A percentile compares a stretch with the other conserved stretches of the same genome.
phyloP scores from a whole-genome alignment of 2,113 vertebrate genomes.

The Nasalis larvatus region DNA sequence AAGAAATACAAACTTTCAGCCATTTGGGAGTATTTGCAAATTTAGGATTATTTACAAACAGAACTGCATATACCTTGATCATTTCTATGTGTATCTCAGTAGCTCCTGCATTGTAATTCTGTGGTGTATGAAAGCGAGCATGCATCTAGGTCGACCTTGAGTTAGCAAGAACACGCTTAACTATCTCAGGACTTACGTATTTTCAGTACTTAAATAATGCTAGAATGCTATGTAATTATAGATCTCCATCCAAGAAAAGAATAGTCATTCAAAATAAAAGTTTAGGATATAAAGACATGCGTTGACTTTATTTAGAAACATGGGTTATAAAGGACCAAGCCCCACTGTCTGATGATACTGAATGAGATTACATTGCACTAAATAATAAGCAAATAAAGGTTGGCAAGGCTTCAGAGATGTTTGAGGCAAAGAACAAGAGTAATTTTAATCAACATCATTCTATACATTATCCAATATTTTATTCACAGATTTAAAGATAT shows the following conservation, averaged over 20 bases:
- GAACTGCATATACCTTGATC: background rate
- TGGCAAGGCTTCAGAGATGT: background rate
- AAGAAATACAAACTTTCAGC: background rate
- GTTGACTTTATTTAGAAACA: background rate
- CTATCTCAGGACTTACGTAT: background rate
- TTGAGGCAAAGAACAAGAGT: background rate
- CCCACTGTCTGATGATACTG: background rate
- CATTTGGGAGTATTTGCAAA: background rate
- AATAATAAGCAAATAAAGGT: background rate
- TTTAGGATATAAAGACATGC: background rate
- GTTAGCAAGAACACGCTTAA: background rate
- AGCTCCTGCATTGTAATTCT: background rate
- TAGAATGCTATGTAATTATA: background rate
- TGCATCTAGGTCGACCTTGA: background rate
- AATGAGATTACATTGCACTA: background rate
- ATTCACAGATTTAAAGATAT: background rate
- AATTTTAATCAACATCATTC: constrained; percentile 33
- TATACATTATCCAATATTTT: constrained; percentile 27
- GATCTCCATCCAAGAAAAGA: background rate
- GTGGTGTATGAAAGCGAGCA: background rate
- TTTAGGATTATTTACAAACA: background rate
- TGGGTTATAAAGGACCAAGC: background rate
- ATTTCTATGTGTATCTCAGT: background rate
- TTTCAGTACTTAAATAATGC: background rate
- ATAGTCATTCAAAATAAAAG: background rate